Evolutionary conservation across 2,797 vertebrate genomes (phyloP).

Genomic region (Megalops cyprinoides): DNA sequence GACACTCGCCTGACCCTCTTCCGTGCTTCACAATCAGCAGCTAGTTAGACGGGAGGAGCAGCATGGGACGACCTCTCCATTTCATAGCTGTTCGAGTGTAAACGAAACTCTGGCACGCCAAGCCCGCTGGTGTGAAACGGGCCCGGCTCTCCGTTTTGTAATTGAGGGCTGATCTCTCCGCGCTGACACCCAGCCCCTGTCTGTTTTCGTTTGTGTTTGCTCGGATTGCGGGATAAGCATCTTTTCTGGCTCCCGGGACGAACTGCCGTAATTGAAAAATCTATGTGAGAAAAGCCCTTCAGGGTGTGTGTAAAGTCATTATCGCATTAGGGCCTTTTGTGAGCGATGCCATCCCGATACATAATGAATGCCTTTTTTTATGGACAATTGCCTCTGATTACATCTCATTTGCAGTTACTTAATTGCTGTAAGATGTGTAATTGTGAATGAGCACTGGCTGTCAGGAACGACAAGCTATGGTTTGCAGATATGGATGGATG

Average conservation of each 20-base stretch:
- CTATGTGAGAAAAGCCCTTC: slow-evolving; percentile 2
- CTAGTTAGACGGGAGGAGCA: not conserved
- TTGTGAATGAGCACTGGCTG: slow-evolving; percentile 36
- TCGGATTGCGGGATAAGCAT: not conserved
- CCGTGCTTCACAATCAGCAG: not conserved
- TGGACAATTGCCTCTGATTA: slow-evolving; percentile 49
- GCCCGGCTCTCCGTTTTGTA: not conserved
- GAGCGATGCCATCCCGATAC: slow-evolving; percentile 38
- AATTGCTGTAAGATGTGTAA: slow-evolving; percentile 41
- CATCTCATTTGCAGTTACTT: slow-evolving; percentile 39
- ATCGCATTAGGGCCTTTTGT: slow-evolving; percentile 42
- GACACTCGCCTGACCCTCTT: not conserved
- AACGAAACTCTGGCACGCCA: not conserved
- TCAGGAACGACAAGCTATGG: slow-evolving; percentile 46
- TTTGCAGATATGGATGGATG: slow-evolving; percentile 93
- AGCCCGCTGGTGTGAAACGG: too few species aligned
- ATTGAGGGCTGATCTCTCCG: not conserved
- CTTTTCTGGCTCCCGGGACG: slow-evolving; percentile 15
- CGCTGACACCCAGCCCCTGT: not conserved
- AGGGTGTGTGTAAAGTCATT: slow-evolving; percentile 10
- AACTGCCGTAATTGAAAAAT: slow-evolving; percentile 6
- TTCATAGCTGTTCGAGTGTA: not conserved
- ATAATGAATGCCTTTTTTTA: slow-evolving; percentile 42
- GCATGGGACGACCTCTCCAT: not conserved
- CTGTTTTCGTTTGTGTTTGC: not conserved